Conservation (phyloP, 2,888 invertebrate species). For the Caenorhabditis angaria region DNA sequence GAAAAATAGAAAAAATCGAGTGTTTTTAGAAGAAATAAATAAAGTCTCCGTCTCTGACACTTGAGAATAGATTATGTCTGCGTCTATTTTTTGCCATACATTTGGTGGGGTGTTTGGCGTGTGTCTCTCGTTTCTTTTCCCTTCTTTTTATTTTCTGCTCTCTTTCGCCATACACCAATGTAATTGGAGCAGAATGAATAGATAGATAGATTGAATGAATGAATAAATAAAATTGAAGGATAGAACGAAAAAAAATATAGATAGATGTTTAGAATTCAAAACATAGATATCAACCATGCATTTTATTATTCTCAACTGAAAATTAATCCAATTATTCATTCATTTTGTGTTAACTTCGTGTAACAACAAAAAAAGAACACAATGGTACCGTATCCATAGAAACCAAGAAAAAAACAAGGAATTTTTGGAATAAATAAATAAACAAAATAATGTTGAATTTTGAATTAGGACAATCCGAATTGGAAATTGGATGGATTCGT, state of each 20-base stretch:
- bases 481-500: no score
- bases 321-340: no score
- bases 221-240: no score
- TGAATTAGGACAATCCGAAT: no score
- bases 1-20: not conserved
- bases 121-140: no score
- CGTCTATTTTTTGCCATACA: not conserved
- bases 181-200: conserved; percentile 1
- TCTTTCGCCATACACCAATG: not conserved
- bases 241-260: no score
- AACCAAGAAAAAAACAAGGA: not conserved
- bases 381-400: conserved; percentile 2
- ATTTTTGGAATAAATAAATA: not conserved
- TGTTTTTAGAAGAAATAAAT: not conserved
- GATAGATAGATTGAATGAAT: not conserved
- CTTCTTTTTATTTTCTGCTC: no score
- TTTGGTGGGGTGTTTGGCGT: not conserved
- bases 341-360: no score
- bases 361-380: not conserved
- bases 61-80: not conserved
- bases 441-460: not conserved
- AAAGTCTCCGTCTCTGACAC: not conserved
- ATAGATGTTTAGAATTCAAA: no score
- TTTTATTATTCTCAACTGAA: no score
- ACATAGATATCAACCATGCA: no score